phyloP scores from a whole-genome alignment of 37 sponge, comb jelly and placozoan genomes.

The Bolinopsis microptera region DNA sequence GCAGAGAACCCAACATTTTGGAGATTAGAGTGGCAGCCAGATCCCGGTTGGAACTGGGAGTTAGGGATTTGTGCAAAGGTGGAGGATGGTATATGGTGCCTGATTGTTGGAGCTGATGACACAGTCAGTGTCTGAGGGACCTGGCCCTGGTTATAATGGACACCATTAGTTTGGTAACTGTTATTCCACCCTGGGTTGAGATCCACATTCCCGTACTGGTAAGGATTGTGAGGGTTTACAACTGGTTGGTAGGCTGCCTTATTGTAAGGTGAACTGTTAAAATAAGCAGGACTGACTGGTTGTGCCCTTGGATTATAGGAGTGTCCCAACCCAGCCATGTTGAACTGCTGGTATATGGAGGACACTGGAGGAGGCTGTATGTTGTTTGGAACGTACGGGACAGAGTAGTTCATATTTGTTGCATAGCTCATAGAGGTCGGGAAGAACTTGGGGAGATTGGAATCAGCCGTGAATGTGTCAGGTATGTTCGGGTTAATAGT shows the following conservation, averaged over 20 bases:
- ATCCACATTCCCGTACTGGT: neutral
- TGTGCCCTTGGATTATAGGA: neutral
- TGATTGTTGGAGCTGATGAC: neutral
- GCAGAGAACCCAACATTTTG: neutral
- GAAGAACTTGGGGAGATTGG: neutral
- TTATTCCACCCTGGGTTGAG: neutral
- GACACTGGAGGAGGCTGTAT: neutral
- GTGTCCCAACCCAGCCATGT: neutral
- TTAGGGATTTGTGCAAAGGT: neutral
- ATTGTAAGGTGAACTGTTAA: neutral
- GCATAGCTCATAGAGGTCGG: neutral
- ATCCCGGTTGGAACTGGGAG: neutral
- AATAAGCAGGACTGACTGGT: neutral
- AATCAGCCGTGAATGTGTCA: neutral
- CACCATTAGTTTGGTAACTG: neutral
- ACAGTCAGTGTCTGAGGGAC: neutral
- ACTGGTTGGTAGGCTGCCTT: neutral
- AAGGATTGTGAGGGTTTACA: neutral
- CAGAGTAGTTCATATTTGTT: neutral
- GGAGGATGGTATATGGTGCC: neutral
- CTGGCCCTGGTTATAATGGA: neutral
- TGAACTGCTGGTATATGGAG: neutral
- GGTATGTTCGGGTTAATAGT: constrained; percentile 13
- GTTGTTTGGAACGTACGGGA: neutral
- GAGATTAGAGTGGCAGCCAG: neutral